Evolutionary conservation across 1,140 invertebrate genomes (phyloP).

Genomic region (Lordiphosa stackelbergi): DNA sequence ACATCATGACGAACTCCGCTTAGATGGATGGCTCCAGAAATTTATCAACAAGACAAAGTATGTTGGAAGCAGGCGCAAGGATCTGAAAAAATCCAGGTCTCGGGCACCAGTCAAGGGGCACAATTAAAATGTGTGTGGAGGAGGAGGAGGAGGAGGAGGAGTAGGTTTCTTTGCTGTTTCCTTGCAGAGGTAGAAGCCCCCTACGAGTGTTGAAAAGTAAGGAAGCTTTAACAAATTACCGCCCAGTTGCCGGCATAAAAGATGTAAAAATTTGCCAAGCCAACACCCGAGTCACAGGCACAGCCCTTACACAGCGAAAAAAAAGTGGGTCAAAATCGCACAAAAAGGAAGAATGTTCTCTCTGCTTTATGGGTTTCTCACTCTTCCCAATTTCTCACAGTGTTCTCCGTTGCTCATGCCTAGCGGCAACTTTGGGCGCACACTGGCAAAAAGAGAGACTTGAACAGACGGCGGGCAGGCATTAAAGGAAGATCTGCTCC

Average conservation of each 20-base stretch:
- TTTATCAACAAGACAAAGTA: conserved; percentile 71
- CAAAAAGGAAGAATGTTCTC: no score
- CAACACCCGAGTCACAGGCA: conserved; percentile 41
- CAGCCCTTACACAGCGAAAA: no score
- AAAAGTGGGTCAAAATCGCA: no score
- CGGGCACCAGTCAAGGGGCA: conserved; percentile 45
- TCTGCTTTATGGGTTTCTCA: background rate
- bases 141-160: background rate
- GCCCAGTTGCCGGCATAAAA: conserved; percentile 63
- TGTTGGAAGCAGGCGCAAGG: conserved; percentile 52
- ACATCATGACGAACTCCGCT: conserved; percentile 34
- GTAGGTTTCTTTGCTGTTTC: background rate
- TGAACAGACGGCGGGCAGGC: background rate
- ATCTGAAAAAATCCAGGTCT: conserved; percentile 35
- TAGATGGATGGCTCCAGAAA: conserved; percentile 59
- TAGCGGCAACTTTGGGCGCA: conserved; percentile 56
- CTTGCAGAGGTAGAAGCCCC: background rate
- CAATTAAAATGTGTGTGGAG: conserved; percentile 47
- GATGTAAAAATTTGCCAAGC: conserved; percentile 69
- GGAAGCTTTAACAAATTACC: conserved; percentile 77
- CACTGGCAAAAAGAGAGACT: background rate
- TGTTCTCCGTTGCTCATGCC: conserved; percentile 33
- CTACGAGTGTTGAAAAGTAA: conserved; percentile 76
- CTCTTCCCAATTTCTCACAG: background rate
- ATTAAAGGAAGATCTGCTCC: conserved; percentile 5